Evolutionary conservation across 2,113 vertebrate species (phyloP).

Genomic region (Oncorhynchus keta): DNA sequence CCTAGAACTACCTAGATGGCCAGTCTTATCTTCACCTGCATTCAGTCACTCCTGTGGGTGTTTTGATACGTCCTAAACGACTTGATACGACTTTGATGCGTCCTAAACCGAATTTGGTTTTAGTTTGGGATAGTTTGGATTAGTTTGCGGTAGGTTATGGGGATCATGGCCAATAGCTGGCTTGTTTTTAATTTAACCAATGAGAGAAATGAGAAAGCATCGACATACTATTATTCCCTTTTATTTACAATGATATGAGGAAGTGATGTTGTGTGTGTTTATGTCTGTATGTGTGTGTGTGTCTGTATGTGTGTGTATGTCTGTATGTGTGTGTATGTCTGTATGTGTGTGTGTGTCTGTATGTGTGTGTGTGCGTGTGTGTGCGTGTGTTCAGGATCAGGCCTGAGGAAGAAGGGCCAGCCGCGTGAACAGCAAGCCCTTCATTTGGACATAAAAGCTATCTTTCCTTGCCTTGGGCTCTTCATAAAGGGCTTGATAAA

Average conservation of each 20-base stretch:
- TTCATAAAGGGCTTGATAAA: slow-evolving; percentile 43
- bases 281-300: too few relatives aligned
- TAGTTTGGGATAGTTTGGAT: too few relatives aligned
- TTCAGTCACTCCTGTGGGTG: neutral
- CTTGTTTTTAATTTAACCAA: too few relatives aligned
- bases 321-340: too few relatives aligned
- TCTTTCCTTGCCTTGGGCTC: slow-evolving; percentile 43
- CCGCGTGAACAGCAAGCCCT: slow-evolving; percentile 37
- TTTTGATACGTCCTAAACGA: neutral
- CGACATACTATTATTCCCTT: slow-evolving; percentile 1
- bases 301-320: too few relatives aligned
- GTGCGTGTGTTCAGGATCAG: slow-evolving; percentile 17
- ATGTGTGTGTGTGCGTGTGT: neutral
- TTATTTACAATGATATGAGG: slow-evolving; percentile 25
- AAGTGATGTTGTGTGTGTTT: neutral
- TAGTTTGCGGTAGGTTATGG: too few relatives aligned
- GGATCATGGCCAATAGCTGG: too few relatives aligned
- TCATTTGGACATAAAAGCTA: slow-evolving; percentile 58
- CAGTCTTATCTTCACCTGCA: too few relatives aligned
- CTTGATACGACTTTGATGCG: neutral
- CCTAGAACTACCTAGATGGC: too few relatives aligned
- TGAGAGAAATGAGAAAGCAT: neutral
- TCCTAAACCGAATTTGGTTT: too few relatives aligned
- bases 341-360: too few relatives aligned
- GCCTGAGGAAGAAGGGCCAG: slow-evolving; percentile 18